Percentiles rank a stretch among this genome's conserved stretches.
phyloP scores from a whole-genome alignment of 2,888 invertebrate species.

The Mayetiola destructor region DNA sequence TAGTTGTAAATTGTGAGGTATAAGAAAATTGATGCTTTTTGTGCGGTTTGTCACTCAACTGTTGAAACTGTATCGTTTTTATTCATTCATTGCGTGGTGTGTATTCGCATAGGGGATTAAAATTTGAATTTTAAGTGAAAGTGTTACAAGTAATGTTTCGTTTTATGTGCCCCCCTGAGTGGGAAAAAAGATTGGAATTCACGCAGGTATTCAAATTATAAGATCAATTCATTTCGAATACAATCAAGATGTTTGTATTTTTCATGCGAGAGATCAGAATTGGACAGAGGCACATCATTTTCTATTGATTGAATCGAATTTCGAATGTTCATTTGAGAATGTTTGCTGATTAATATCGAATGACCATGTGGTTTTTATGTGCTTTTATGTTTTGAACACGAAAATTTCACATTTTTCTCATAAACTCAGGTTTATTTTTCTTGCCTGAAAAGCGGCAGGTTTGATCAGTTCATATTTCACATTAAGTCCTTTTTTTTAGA shows the following conservation, averaged over 20 bases:
- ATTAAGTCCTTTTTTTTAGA: no score
- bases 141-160: background rate
- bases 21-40: no score
- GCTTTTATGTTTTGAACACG: no score
- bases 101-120: background rate
- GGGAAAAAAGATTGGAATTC: background rate
- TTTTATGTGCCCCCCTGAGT: no score
- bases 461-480: background rate
- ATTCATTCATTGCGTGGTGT: no score
- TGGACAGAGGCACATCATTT: no score
- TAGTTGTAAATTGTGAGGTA: background rate
- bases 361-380: constrained; percentile 9
- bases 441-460: no score
- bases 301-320: no score
- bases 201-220: background rate
- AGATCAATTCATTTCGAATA: background rate
- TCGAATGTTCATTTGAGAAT: no score
- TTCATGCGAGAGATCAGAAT: background rate
- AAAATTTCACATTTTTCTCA: no score
- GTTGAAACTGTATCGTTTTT: background rate
- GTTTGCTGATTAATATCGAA: background rate
- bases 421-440: no score
- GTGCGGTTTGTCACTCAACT: background rate
- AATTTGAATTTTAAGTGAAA: background rate
- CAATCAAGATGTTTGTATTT: background rate